These are phyloP conservation scores for Muntiacus muntjak DNA, from an alignment of 2,113 vertebrate species.

Conservation along the genomic window DNA sequence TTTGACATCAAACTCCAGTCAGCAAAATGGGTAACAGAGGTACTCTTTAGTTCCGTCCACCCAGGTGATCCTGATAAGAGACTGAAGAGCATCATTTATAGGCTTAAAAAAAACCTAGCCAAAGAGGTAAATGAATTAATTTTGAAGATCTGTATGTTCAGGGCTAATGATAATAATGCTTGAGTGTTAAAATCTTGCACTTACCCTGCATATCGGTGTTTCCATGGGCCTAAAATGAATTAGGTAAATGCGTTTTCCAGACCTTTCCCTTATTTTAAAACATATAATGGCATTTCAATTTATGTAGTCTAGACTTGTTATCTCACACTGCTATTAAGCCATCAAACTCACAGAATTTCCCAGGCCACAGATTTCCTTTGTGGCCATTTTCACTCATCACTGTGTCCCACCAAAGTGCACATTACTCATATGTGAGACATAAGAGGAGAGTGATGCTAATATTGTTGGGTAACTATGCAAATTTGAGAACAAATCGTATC, in stretches of 20 bases:
- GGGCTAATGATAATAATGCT: background rate
- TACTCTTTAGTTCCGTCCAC: background rate
- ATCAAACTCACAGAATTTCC: slow-evolving; percentile 47
- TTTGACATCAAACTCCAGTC: slow-evolving; percentile 6
- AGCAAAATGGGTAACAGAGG: background rate
- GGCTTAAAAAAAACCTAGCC: background rate
- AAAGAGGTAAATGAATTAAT: background rate
- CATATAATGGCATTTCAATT: slow-evolving; percentile 52
- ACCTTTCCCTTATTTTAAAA: slow-evolving; percentile 53
- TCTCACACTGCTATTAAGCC: slow-evolving; percentile 62
- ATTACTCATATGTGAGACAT: background rate
- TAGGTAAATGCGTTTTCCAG: slow-evolving; percentile 60
- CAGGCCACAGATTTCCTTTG: slow-evolving; percentile 36
- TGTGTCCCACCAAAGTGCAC: background rate
- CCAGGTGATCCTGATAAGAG: background rate
- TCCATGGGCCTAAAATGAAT: slow-evolving; percentile 32
- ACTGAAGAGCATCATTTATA: background rate
- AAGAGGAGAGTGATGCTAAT: background rate
- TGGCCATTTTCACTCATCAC: slow-evolving; percentile 49
- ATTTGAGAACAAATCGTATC: background rate
- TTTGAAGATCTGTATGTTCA: background rate
- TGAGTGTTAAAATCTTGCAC: background rate
- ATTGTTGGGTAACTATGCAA: slow-evolving; percentile 14
- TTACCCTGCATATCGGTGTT: background rate
- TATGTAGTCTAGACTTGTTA: slow-evolving; percentile 66